phyloP scores from a whole-genome alignment of 2,113 vertebrate genomes.

The Rhinolophus sinicus region DNA sequence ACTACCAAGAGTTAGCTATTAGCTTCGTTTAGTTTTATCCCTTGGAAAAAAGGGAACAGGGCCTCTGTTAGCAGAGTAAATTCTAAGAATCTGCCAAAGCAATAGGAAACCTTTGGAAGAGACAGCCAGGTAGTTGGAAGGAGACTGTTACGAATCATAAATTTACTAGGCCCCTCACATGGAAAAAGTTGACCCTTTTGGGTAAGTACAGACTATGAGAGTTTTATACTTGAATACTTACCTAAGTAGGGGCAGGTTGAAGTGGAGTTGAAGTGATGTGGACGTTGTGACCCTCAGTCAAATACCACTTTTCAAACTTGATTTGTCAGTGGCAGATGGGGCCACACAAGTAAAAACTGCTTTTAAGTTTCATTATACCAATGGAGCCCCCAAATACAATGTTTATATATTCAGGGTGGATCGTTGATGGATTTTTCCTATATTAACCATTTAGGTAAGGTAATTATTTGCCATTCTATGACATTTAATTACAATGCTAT shows the following conservation, averaged over 20 bases:
- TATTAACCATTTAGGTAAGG: slow-evolving; percentile 71
- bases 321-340: not conserved
- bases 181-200: not conserved
- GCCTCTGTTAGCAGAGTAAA: not conserved
- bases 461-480: slow-evolving; percentile 65
- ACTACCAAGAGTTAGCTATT: not conserved
- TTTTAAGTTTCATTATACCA: slow-evolving; percentile 59
- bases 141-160: not conserved
- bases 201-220: not conserved
- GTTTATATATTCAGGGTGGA: slow-evolving; percentile 41
- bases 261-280: not conserved
- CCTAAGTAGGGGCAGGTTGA: not conserved
- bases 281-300: not conserved
- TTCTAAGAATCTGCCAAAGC: not conserved
- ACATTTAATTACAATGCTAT: slow-evolving; percentile 72
- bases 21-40: not conserved
- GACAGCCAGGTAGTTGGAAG: not conserved
- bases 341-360: not conserved
- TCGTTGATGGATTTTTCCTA: slow-evolving; percentile 44
- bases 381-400: not conserved
- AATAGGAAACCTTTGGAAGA: not conserved
- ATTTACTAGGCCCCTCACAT: not conserved
- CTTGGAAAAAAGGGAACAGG: not conserved
- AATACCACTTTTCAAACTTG: not conserved
- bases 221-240: not conserved